Conservation (phyloP, 2,797 vertebrate species). For the Glossophaga mutica region DNA sequence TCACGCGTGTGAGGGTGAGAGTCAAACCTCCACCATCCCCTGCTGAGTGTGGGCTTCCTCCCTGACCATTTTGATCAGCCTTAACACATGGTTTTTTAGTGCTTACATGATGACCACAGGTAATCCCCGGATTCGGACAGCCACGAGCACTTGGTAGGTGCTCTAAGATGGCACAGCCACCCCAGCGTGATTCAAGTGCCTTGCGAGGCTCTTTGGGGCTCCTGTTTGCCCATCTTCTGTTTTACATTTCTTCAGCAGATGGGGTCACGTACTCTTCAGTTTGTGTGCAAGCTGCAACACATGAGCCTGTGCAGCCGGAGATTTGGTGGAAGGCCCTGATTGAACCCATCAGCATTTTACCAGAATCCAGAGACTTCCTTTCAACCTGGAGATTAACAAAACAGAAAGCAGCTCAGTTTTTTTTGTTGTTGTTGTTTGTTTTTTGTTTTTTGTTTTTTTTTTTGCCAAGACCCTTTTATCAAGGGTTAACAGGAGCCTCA, state of each 20-base stretch:
- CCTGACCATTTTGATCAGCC: not conserved
- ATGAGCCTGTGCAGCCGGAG: not conserved
- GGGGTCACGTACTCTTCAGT: not conserved
- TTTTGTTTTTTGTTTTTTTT: too few relatives aligned
- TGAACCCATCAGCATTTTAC: not conserved
- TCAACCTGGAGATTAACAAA: constrained; percentile 3
- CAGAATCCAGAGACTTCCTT: not conserved
- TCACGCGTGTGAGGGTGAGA: not conserved
- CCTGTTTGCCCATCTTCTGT: not conserved
- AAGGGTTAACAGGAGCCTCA: not conserved
- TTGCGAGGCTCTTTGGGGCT: not conserved
- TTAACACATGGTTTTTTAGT: not conserved
- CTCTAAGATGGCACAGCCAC: not conserved
- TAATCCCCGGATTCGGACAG: not conserved
- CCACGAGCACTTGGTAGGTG: not conserved
- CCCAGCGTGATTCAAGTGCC: not conserved
- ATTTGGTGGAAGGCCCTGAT: not conserved
- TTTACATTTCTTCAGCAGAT: constrained; percentile 43
- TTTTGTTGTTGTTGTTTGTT: too few relatives aligned
- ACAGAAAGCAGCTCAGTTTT: not conserved
- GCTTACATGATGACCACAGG: not conserved
- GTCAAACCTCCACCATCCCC: not conserved
- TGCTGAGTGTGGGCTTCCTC: not conserved
- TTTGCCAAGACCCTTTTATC: not conserved
- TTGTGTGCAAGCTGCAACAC: constrained; percentile 15